Evolutionary conservation across 2,113 vertebrate genomes (phyloP), one percentile per base, ranked within the genome.

Genomic region (Leptobrachium ailaonicum): DNA sequence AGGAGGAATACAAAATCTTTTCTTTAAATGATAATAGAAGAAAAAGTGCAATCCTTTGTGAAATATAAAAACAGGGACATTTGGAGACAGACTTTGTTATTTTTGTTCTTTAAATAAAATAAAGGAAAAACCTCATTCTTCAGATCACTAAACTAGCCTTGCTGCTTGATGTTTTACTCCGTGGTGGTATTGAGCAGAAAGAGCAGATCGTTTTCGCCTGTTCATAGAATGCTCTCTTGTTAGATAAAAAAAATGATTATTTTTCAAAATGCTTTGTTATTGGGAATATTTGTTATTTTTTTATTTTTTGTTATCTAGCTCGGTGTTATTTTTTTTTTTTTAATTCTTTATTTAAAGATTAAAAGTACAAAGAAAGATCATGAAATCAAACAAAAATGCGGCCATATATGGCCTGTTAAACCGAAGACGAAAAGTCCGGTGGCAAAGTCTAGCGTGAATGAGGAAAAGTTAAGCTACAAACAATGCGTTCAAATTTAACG

Each of bases 1-100:
- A 41, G 63, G 60, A 54, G 40, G 66, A 80, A 43, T 60, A 73
- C 73, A 60, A 73, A 80, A 14, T 73, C 40, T 10, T 73, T 80
- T 74, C 53, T 73, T 58, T 80, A 68, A 74, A 74, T 80, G 63
- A 80, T 73, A 80, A 80, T 58, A 74, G 78, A 74, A 66, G 50
- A 71, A 71, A 80, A 47, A 54, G 20, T 53, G 43, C 6, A n/a
- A 68, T 62, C 41, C 12, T 80, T 74, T 80, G 78, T 80, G 71
- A 68, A 60, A 73, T 73, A 58, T 47, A 58, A 80, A 64, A 67
- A 73, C 41, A 60, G 50, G 47, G 64, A 80, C 78, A 74, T 80
- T 74, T 41, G 42, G 14, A 74, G 64, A 73, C 53, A 66, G 50
- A 40, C 71, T 67, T 79, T 44, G 63, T 80, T 80, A 79, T 71